phyloP scores from a whole-genome alignment of 2,113 vertebrate species.

The Lepisosteus oculatus region DNA sequence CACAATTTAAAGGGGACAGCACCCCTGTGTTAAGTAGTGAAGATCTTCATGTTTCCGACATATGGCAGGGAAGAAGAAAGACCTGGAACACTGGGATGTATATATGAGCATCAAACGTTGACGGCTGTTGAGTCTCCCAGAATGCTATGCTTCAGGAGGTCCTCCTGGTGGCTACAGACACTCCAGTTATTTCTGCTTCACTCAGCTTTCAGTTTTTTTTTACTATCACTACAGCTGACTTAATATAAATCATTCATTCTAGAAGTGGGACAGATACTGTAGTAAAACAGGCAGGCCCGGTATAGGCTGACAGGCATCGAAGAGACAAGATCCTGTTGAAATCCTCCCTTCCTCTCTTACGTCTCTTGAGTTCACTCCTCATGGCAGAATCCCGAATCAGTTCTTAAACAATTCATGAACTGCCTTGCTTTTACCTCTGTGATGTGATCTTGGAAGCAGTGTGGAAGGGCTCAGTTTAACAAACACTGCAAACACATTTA shows the following conservation, averaged over 20 bases:
- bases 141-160: slow-evolving; percentile 51
- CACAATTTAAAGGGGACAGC: slow-evolving; percentile 1
- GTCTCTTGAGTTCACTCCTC: slow-evolving; percentile 8
- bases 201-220: slow-evolving; percentile 14
- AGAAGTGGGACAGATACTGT: background rate
- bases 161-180: slow-evolving; percentile 39
- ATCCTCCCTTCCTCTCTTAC: background rate
- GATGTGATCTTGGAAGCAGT: background rate
- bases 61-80: slow-evolving; percentile 28
- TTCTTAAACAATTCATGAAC: background rate
- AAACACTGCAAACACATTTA: no score
- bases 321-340: background rate
- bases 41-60: slow-evolving; percentile 25
- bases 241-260: slow-evolving; percentile 67
- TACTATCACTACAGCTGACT: slow-evolving; percentile 58
- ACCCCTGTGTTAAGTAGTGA: slow-evolving; percentile 17
- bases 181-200: slow-evolving; percentile 33
- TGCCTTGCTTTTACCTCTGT: slow-evolving; percentile 9
- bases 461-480: background rate
- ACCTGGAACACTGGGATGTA: slow-evolving; percentile 37
- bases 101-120: slow-evolving; percentile 50
- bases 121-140: slow-evolving; percentile 50
- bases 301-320: background rate
- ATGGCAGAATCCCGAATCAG: background rate
- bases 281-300: background rate